Conservation (phyloP, 2,888 invertebrate species). For the Hymenopus coronatus region DNA sequence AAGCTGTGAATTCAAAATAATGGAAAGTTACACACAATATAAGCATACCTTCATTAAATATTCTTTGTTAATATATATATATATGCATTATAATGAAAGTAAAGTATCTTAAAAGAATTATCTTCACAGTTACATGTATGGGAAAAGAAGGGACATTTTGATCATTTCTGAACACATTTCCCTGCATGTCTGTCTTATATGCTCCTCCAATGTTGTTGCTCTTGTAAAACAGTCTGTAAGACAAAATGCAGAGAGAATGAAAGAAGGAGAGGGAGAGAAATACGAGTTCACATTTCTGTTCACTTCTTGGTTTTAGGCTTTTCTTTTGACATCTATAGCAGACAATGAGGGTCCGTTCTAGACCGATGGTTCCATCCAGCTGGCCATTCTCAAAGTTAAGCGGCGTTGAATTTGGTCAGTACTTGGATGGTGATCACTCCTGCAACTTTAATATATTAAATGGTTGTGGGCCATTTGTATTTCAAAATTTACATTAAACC, state of each 20-base stretch:
- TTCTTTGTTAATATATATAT: too few relatives aligned
- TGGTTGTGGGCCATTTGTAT: neutral
- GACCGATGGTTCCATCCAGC: neutral
- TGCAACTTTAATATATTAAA: neutral
- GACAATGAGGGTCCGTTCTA: neutral
- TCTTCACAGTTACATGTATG: neutral
- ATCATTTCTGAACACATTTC: neutral
- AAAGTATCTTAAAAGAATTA: neutral
- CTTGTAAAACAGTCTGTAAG: neutral
- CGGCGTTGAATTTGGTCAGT: neutral
- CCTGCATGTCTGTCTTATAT: neutral
- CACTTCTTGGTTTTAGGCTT: neutral
- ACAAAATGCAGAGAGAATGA: neutral
- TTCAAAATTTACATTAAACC: neutral
- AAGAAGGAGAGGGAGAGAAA: neutral
- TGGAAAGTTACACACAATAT: too few relatives aligned
- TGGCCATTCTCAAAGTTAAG: neutral
- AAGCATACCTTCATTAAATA: too few relatives aligned
- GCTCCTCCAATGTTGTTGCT: neutral
- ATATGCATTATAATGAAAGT: too few relatives aligned
- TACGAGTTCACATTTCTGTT: neutral
- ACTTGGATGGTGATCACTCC: neutral
- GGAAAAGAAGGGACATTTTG: neutral
- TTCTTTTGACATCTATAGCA: neutral
- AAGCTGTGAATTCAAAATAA: too few relatives aligned